Evolutionary conservation across 2,888 invertebrate species (phyloP).

Genomic region (Cetonia aurata): DNA sequence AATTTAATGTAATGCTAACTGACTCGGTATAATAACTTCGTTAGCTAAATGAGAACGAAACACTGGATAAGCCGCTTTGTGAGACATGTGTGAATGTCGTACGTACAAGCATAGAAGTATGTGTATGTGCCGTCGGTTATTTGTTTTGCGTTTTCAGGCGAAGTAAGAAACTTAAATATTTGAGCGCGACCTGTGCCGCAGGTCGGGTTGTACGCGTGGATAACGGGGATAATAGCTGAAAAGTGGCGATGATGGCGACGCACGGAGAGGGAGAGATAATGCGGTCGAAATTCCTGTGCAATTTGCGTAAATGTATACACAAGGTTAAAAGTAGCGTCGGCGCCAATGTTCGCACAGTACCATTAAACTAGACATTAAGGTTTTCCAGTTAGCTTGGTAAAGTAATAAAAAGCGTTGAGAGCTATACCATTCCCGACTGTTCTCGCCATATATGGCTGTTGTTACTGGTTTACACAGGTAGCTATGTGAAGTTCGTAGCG

Average conservation of each 20-base stretch:
- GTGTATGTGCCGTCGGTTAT: background rate
- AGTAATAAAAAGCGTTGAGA: conserved; percentile 31
- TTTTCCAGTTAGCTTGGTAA: conserved; percentile 33
- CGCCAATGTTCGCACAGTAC: conserved; percentile 17
- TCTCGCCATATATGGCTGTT: background rate
- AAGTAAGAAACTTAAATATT: conserved; percentile 1
- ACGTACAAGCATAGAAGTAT: background rate
- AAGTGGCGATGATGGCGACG: background rate
- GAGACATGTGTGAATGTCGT: background rate
- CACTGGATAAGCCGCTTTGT: background rate
- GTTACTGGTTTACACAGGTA: background rate
- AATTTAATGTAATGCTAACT: background rate
- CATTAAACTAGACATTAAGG: conserved; percentile 38
- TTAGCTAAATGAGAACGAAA: conserved; percentile 12
- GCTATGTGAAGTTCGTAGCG: too few species aligned
- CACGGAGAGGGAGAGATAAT: conserved; percentile 2
- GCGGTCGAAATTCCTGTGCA: conserved; percentile 25
- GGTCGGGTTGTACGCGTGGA: background rate
- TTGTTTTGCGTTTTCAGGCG: background rate
- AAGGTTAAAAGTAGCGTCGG: background rate
- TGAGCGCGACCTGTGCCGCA: background rate
- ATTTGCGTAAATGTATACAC: background rate
- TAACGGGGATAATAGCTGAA: background rate
- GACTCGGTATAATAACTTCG: conserved; percentile 1
- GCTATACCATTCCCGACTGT: background rate